These are phyloP conservation scores for Scolopax rusticola DNA, from an alignment of 2,797 vertebrate genomes.

Conservation along the genomic window DNA sequence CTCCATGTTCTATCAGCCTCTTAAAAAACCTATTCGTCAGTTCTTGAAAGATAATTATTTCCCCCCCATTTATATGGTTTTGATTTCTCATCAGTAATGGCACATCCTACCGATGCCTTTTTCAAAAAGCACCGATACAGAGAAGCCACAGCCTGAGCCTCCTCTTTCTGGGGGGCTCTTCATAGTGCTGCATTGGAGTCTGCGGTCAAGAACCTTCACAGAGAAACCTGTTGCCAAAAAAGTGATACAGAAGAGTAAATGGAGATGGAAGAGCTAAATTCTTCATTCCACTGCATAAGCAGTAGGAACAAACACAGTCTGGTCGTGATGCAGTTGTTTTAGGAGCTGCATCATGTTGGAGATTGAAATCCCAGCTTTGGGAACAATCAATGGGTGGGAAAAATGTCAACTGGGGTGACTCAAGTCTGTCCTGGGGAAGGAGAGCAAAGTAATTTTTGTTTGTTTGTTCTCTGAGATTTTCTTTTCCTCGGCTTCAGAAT, in stretches of 20 bases:
- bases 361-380: neutral
- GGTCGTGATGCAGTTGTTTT: neutral
- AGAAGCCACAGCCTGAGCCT: neutral
- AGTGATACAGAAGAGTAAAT: neutral
- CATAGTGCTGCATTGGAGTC: neutral
- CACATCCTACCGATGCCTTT: neutral
- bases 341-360: neutral
- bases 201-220: neutral
- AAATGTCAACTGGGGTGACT: neutral
- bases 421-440: neutral
- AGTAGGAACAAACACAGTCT: neutral
- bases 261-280: neutral
- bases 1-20: conserved; percentile 33
- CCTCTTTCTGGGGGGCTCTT: neutral
- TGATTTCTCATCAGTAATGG: neutral
- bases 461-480: neutral
- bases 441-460: neutral
- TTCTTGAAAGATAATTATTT: neutral
- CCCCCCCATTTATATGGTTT: neutral
- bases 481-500: neutral
- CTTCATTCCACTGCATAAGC: neutral
- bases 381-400: neutral
- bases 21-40: neutral
- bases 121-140: neutral
- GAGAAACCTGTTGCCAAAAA: no score